Evolutionary conservation across 2,888 invertebrate species (phyloP).

Genomic region (Zhengitettix transpicula): DNA sequence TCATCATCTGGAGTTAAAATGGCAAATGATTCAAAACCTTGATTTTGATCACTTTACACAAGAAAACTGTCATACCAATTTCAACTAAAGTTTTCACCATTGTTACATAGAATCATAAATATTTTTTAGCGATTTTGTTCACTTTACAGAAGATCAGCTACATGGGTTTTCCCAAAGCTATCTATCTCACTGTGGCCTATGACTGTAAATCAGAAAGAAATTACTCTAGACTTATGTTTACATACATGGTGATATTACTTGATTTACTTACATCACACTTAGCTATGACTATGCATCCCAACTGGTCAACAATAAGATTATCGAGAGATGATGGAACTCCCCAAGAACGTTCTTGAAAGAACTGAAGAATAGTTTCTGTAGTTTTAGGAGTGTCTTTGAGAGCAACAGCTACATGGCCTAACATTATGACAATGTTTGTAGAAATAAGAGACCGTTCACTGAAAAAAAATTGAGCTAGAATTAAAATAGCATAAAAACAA

Average conservation of each 20-base stretch:
- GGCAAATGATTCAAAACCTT: too few species aligned
- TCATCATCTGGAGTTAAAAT: too few species aligned
- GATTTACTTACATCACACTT: conserved; percentile 58
- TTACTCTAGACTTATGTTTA: too few species aligned
- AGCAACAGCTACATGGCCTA: conserved; percentile 93
- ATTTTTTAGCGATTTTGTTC: too few species aligned
- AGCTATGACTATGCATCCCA: conserved; percentile 95
- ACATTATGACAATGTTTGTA: conserved; percentile 90
- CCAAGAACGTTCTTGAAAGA: conserved; percentile 89
- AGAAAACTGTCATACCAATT: too few species aligned
- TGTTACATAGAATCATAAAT: too few species aligned
- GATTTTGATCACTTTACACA: too few species aligned
- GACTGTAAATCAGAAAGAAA: too few species aligned
- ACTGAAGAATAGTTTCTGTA: conserved; percentile 86
- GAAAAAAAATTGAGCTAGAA: conserved; percentile 19
- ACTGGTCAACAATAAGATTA: conserved; percentile 86
- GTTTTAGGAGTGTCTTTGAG: conserved; percentile 86
- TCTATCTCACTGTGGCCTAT: too few species aligned
- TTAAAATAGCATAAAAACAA: background rate
- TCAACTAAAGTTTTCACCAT: too few species aligned
- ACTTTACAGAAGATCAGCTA: too few species aligned
- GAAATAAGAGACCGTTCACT: conserved; percentile 86
- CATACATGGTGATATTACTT: background rate
- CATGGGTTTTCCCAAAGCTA: too few species aligned
- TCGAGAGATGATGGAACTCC: conserved; percentile 85